Conservation (phyloP, 2,888 invertebrate species). For the Eulithis prunata region DNA sequence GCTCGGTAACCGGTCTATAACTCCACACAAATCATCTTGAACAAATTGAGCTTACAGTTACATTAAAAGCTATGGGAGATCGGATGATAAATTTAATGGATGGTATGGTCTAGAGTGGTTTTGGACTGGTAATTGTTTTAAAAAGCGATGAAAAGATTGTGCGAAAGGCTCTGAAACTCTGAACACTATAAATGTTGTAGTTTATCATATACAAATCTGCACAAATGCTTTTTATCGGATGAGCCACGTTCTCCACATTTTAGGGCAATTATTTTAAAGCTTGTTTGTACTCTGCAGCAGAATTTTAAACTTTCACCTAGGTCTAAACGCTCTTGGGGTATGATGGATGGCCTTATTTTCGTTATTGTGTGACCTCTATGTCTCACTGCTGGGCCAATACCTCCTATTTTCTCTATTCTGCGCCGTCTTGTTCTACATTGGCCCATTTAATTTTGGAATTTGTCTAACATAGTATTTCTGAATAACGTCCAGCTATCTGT, state of each 20-base stretch:
- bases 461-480: no score
- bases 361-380: no score
- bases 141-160: conserved; percentile 1
- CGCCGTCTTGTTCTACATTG: no score
- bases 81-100: conserved; percentile 16
- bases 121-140: conserved; percentile 5
- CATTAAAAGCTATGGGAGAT: conserved; percentile 5
- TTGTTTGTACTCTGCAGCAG: neutral
- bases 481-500: neutral
- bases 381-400: no score
- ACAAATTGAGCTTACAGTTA: conserved; percentile 26
- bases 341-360: no score
- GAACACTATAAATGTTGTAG: no score
- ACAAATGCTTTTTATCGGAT: no score
- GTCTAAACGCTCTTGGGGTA: no score
- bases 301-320: neutral
- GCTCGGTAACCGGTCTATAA: conserved; percentile 27
- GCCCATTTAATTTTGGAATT: no score
- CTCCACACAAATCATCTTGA: conserved; percentile 14
- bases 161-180: neutral
- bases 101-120: conserved; percentile 14
- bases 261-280: neutral
- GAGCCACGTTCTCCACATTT: no score
- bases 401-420: no score
- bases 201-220: no score